Evolutionary conservation across 2,888 invertebrate genomes (phyloP).

Genomic region (Tachina grossa): DNA sequence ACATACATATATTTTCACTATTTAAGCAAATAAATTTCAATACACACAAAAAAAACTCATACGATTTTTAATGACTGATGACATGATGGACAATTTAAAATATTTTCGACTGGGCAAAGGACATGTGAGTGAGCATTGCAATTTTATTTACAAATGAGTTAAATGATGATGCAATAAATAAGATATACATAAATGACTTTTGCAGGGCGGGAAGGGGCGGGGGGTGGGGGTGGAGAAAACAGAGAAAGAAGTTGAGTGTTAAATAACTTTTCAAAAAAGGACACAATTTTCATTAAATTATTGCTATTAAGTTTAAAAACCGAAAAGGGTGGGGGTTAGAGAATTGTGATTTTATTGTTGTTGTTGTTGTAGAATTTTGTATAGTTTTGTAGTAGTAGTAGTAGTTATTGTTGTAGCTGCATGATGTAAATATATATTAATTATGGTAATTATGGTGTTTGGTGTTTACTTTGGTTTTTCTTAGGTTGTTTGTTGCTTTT

Average conservation of each 20-base stretch:
- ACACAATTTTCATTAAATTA: not conserved
- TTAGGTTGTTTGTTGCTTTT: slow-evolving; percentile 50
- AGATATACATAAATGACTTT: slow-evolving; percentile 16
- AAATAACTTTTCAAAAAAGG: slow-evolving; percentile 1
- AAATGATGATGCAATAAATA: slow-evolving; percentile 18
- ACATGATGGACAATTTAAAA: slow-evolving; percentile 7
- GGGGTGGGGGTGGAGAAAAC: not conserved
- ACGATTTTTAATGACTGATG: slow-evolving; percentile 15
- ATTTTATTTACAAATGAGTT: slow-evolving; percentile 25
- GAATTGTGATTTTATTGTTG: not conserved
- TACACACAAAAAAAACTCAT: not conserved
- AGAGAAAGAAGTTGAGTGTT: not conserved
- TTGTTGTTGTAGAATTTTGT: not conserved
- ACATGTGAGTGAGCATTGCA: not conserved
- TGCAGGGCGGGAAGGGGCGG: not conserved
- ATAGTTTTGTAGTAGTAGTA: slow-evolving; percentile 7
- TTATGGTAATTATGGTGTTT: slow-evolving; percentile 28
- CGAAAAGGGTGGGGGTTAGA: not conserved
- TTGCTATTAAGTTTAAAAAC: not conserved
- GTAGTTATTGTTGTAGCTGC: slow-evolving; percentile 1
- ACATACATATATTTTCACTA: not conserved
- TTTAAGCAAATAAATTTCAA: slow-evolving; percentile 26
- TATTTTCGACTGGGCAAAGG: not conserved
- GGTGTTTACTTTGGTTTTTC: slow-evolving; percentile 47
- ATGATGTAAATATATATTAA: slow-evolving; percentile 4